Evolutionary conservation across 2,797 vertebrate species (phyloP).

Genomic region (Brachyalestes nurse): DNA sequence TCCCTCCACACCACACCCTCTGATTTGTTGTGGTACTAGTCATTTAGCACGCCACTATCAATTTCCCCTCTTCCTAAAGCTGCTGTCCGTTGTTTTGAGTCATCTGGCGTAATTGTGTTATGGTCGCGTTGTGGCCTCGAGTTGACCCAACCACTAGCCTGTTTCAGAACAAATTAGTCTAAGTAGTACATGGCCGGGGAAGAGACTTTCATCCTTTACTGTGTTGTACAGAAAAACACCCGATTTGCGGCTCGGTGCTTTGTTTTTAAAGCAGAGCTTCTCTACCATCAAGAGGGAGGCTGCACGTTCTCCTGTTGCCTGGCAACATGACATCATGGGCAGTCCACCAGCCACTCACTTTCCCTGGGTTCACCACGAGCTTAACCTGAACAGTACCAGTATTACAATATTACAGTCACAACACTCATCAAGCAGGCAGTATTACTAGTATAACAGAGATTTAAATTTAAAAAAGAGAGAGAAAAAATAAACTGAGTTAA

Average conservation of each 20-base stretch:
- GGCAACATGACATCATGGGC: conserved; percentile 73
- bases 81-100: conserved; percentile 22
- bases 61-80: conserved; percentile 31
- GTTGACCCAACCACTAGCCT: conserved; percentile 25
- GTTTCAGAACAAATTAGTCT: not conserved
- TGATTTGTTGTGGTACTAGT: conserved; percentile 23
- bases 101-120: conserved; percentile 31
- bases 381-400: not conserved
- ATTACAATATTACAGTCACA: conserved; percentile 21
- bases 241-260: not conserved
- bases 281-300: conserved; percentile 71
- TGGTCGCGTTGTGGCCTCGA: conserved; percentile 1
- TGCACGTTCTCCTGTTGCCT: conserved; percentile 76
- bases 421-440: not conserved
- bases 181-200: not conserved
- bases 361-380: conserved; percentile 8
- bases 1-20: conserved; percentile 7
- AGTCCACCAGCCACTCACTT: conserved; percentile 38
- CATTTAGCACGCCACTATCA: conserved; percentile 32
- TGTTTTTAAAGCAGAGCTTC: conserved; percentile 38
- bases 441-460: not conserved
- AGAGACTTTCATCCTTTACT: conserved; percentile 1
- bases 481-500: not conserved
- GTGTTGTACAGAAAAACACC: not conserved
- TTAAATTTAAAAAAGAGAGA: not conserved